Conservation (phyloP, 2,797 vertebrate species). For the Sebastes oblongus region DNA sequence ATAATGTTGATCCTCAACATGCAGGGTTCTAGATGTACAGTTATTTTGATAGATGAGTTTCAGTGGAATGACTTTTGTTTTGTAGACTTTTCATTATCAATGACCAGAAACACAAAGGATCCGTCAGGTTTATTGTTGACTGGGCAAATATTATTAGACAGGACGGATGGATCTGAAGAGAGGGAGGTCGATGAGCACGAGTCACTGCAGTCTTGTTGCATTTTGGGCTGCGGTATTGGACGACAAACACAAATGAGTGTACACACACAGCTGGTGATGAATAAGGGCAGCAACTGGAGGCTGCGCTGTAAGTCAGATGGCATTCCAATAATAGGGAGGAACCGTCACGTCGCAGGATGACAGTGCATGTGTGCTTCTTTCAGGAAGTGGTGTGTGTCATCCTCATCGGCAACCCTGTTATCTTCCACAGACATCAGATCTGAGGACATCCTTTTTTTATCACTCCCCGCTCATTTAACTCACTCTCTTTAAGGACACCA, state of each 20-base stretch:
- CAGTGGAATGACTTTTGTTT: slow-evolving; percentile 21
- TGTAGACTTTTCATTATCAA: slow-evolving; percentile 40
- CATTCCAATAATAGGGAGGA: slow-evolving; percentile 57
- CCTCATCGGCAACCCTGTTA: slow-evolving; percentile 44
- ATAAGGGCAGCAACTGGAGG: slow-evolving; percentile 51
- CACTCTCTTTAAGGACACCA: slow-evolving; percentile 19
- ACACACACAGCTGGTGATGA: slow-evolving; percentile 48
- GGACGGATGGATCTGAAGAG: slow-evolving; percentile 48
- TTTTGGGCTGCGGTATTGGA: slow-evolving; percentile 38
- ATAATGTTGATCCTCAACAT: slow-evolving; percentile 20
- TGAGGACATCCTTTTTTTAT: slow-evolving; percentile 21
- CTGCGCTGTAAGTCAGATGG: slow-evolving; percentile 51
- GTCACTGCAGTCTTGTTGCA: slow-evolving; percentile 35
- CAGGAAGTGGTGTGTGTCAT: slow-evolving; percentile 21
- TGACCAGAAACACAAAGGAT: slow-evolving; percentile 44
- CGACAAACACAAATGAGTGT: slow-evolving; percentile 19
- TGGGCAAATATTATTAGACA: slow-evolving; percentile 66
- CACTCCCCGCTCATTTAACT: slow-evolving; percentile 35
- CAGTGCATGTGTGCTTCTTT: slow-evolving; percentile 22
- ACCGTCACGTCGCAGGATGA: slow-evolving; percentile 29
- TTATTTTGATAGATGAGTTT: slow-evolving; percentile 42
- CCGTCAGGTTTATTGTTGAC: slow-evolving; percentile 68
- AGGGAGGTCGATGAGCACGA: slow-evolving; percentile 46
- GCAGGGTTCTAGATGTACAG: background rate
- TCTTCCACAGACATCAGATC: slow-evolving; percentile 48